These are phyloP conservation scores for Cylindroiulus punctatus DNA, from an alignment of 2,888 invertebrate genomes.

Conservation along the genomic window DNA sequence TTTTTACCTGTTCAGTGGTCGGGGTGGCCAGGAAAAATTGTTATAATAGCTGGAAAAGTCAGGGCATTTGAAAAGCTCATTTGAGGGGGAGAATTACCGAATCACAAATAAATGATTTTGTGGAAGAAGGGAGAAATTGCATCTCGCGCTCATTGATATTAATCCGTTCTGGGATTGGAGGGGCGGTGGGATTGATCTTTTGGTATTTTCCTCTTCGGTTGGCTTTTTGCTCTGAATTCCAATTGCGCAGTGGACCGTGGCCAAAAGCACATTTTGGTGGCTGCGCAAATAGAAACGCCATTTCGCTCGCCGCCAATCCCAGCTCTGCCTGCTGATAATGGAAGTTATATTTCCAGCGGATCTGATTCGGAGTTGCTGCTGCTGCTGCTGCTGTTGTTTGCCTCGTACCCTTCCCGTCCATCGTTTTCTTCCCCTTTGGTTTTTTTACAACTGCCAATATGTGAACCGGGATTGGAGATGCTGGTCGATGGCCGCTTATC, in stretches of 20 bases:
- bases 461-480: slow-evolving; percentile 20
- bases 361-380: neutral
- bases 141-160: neutral
- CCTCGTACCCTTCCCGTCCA: slow-evolving; percentile 16
- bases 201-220: slow-evolving; percentile 36
- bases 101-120: slow-evolving; percentile 11
- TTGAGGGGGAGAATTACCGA: neutral
- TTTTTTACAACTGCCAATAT: slow-evolving; percentile 49
- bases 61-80: neutral
- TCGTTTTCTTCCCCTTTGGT: neutral
- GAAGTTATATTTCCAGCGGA: slow-evolving; percentile 8
- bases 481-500: slow-evolving; percentile 46
- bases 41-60: too few relatives aligned
- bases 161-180: neutral
- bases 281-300: slow-evolving; percentile 42
- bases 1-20: too few relatives aligned
- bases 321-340: neutral
- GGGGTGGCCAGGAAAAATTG: too few relatives aligned
- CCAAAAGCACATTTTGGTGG: slow-evolving; percentile 46
- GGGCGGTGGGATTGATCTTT: slow-evolving; percentile 47
- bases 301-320: slow-evolving; percentile 1
- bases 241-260: slow-evolving; percentile 44
- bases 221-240: slow-evolving; percentile 44
- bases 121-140: neutral
- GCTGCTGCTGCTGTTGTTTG: neutral